Percentiles rank a stretch among this genome's conserved stretches.
Conservation (phyloP, 1,140 invertebrate genomes). For the Rhizoglyphus robini region DNA sequence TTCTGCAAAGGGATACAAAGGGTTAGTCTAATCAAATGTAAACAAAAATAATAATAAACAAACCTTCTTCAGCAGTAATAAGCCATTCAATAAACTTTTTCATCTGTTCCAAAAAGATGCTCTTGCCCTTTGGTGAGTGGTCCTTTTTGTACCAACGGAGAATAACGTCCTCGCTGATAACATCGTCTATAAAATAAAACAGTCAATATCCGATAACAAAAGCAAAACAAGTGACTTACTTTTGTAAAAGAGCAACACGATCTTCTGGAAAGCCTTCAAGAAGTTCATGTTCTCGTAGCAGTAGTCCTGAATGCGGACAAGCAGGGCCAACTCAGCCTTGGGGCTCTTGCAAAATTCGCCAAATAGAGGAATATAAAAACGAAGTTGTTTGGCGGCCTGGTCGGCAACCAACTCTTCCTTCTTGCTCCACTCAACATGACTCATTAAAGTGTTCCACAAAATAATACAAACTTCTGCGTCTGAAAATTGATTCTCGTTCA, state of each 20-base stretch:
- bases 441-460: conserved; percentile 85
- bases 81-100: conserved; percentile 94
- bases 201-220: conserved; percentile 83
- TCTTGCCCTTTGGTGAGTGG: conserved; percentile 83
- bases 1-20: not conserved
- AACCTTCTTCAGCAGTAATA: conserved; percentile 79
- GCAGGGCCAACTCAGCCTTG: conserved; percentile 67
- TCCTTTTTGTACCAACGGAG: conserved; percentile 55
- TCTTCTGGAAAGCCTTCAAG: conserved; percentile 95
- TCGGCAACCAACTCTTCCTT: conserved; percentile 90
- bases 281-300: conserved; percentile 98
- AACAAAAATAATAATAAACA: not conserved
- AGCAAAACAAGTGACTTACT: conserved; percentile 40
- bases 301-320: conserved; percentile 85
- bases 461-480: conserved; percentile 70
- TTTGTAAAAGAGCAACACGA: conserved; percentile 90
- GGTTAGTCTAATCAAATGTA: not conserved
- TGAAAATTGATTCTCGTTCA: conserved; percentile 58
- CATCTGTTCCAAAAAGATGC: conserved; percentile 93
- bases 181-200: conserved; percentile 56
- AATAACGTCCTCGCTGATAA: conserved; percentile 71
- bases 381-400: conserved; percentile 78
- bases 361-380: conserved; percentile 66
- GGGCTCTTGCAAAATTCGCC: conserved; percentile 63
- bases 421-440: conserved; percentile 90